phyloP scores from a whole-genome alignment of 2,888 invertebrate species.

The Synergus laeviventris region DNA sequence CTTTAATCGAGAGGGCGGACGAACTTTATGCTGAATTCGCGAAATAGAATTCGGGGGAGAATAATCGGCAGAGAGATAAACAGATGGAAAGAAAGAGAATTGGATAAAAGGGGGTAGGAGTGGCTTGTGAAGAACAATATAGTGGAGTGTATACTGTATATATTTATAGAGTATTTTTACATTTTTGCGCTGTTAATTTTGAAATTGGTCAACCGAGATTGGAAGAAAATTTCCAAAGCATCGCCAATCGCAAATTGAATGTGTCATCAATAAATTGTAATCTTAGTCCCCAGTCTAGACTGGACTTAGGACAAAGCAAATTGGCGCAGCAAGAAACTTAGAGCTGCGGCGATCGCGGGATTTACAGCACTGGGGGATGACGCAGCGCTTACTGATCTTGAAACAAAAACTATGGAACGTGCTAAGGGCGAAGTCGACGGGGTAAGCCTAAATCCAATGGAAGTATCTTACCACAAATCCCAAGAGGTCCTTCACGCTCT shows the following conservation, averaged over 20 bases:
- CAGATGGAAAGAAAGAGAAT: constrained; percentile 43
- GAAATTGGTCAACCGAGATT: no score
- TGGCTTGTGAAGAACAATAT: background rate
- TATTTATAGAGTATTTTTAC: no score
- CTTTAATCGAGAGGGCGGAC: constrained; percentile 73
- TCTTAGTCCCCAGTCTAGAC: constrained; percentile 53
- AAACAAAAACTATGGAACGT: constrained; percentile 48
- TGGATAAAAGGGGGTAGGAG: constrained; percentile 41
- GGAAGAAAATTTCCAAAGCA: background rate
- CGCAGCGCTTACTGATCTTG: constrained; percentile 48
- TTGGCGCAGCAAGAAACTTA: constrained; percentile 62
- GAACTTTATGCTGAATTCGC: constrained; percentile 78
- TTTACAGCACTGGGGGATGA: constrained; percentile 50
- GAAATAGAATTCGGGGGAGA: constrained; percentile 72
- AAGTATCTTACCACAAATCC: constrained; percentile 49
- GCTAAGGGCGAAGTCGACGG: constrained; percentile 17
- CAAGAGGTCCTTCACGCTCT: constrained; percentile 58
- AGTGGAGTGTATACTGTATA: no score
- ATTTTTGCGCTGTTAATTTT: no score
- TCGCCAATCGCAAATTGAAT: background rate
- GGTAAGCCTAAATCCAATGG: constrained; percentile 40
- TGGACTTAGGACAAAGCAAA: constrained; percentile 52
- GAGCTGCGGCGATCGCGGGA: constrained; percentile 56
- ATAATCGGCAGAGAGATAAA: constrained; percentile 36
- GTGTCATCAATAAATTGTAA: constrained; percentile 4